These are phyloP conservation scores for Pangasius mekongensis DNA, from an alignment of 2,797 vertebrate genomes.

Conservation along the genomic window DNA sequence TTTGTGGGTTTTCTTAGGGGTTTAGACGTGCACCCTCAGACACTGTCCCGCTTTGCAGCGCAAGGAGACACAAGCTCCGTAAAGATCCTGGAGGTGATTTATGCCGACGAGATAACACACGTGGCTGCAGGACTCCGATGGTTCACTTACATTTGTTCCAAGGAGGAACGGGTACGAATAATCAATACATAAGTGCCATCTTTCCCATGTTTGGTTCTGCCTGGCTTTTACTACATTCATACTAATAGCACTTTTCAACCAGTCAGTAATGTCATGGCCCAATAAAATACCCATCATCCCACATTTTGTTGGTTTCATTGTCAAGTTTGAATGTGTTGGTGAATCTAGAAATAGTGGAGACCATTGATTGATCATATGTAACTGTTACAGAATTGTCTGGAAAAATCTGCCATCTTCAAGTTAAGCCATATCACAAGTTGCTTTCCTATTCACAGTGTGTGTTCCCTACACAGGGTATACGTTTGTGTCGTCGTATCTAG, in stretches of 20 bases:
- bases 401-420: neutral
- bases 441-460: neutral
- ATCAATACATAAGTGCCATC: too few species aligned
- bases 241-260: neutral
- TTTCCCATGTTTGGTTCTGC: neutral
- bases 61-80: slow-evolving; percentile 66
- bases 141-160: slow-evolving; percentile 71
- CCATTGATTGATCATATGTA: neutral
- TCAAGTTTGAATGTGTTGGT: neutral
- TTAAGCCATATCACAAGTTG: neutral
- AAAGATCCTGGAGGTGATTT: slow-evolving; percentile 68
- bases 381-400: neutral
- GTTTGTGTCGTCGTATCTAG: neutral
- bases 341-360: neutral
- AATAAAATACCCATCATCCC: neutral
- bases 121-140: slow-evolving; percentile 72
- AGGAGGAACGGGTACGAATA: slow-evolving; percentile 61
- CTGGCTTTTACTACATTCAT: neutral
- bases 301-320: neutral
- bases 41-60: slow-evolving; percentile 65
- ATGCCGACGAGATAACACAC: slow-evolving; percentile 72
- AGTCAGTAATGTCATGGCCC: neutral
- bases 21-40: slow-evolving; percentile 73
- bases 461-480: neutral
- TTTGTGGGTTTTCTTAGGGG: slow-evolving; percentile 57